These are phyloP conservation scores for Lepus oiostolus DNA, from an alignment of 2,797 vertebrate genomes.

Conservation along the genomic window DNA sequence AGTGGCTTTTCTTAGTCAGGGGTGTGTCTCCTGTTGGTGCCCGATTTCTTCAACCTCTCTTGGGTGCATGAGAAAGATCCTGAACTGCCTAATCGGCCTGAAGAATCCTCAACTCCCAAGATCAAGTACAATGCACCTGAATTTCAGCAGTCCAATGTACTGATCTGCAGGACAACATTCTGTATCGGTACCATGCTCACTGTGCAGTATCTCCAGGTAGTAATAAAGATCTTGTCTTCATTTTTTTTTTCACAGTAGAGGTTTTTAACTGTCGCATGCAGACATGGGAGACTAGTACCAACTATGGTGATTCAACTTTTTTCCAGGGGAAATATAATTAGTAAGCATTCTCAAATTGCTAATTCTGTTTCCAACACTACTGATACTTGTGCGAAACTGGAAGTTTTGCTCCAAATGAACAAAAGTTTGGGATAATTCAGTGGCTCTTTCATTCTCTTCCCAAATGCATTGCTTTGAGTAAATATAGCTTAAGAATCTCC, in stretches of 20 bases:
- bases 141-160: background rate
- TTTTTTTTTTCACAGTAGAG: background rate
- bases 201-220: background rate
- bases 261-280: background rate
- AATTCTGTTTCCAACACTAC: background rate
- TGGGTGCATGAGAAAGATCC: background rate
- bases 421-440: constrained; percentile 45
- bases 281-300: background rate
- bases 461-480: constrained; percentile 47
- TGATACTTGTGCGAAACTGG: background rate
- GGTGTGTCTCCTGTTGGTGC: background rate
- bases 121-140: background rate
- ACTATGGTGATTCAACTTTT: background rate
- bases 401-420: constrained; percentile 17
- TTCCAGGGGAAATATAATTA: background rate
- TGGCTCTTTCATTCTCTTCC: constrained; percentile 27
- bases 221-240: background rate
- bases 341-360: background rate
- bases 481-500: constrained; percentile 7
- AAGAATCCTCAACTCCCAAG: too few species aligned
- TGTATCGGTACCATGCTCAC: background rate
- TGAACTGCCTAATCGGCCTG: background rate
- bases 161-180: background rate
- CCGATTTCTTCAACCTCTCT: background rate
- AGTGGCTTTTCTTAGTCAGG: background rate